These are phyloP conservation scores for Drosophila niveifrons DNA, from an alignment of 2,888 invertebrate genomes.

Conservation along the genomic window DNA sequence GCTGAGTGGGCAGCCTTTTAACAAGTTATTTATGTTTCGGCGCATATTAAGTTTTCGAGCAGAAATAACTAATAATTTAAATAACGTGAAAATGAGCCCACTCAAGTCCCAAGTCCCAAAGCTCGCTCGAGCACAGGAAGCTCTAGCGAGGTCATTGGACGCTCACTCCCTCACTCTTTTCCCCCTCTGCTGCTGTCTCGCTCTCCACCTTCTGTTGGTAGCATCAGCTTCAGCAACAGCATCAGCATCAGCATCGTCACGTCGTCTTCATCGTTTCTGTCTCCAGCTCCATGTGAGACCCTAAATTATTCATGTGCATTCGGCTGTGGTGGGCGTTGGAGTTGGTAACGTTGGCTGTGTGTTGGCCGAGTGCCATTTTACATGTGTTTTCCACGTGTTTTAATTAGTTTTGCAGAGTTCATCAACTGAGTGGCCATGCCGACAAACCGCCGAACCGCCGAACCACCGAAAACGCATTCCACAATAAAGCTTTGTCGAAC, in stretches of 20 bases:
- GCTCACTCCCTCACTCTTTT: neutral
- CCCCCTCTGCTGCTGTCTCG: neutral
- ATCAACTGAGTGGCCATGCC: slow-evolving; percentile 54
- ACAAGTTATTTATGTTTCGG: slow-evolving; percentile 48
- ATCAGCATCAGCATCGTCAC: neutral
- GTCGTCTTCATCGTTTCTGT: slow-evolving; percentile 13
- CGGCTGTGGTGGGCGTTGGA: slow-evolving; percentile 33
- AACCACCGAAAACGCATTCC: slow-evolving; percentile 12
- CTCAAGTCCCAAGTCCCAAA: slow-evolving; percentile 44
- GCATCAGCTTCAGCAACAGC: no score
- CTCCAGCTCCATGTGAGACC: slow-evolving; percentile 36
- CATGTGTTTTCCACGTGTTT: slow-evolving; percentile 74
- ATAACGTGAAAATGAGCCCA: slow-evolving; percentile 32
- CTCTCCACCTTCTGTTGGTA: neutral
- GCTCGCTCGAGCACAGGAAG: slow-evolving; percentile 17
- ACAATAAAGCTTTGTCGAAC: slow-evolving; percentile 2
- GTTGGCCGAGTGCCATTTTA: slow-evolving; percentile 42
- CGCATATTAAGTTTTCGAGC: slow-evolving; percentile 37
- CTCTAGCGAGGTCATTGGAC: slow-evolving; percentile 39
- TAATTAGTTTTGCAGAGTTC: slow-evolving; percentile 79
- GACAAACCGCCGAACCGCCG: neutral
- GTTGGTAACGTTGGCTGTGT: no score
- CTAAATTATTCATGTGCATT: slow-evolving; percentile 69
- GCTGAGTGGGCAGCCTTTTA: slow-evolving; percentile 4
- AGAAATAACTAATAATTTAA: slow-evolving; percentile 47